Base-by-base conservation (phyloP, 2,888 invertebrate genomes). In the Cephus nigrinus region DNA sequence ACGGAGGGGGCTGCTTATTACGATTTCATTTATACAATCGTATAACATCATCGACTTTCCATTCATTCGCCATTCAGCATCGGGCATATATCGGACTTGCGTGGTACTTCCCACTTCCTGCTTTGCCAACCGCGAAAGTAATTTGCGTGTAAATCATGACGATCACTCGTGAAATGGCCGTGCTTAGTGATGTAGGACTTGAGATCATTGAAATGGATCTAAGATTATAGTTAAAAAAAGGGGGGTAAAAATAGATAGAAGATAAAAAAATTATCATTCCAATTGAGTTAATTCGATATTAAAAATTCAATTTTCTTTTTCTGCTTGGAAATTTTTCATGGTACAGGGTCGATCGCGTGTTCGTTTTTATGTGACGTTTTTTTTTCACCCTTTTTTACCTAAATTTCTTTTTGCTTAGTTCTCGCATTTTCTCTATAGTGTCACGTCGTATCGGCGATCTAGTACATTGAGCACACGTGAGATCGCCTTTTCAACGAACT, bases 91-190 rank as follows among this genome's bases (percentile, higher is more conserved):
- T 74, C 74, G 34, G 74, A 33, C 68, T 36, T 12, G 68, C 74
- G 30, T 69, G 71, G 55, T 74, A 33, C 34, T 68, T 77, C 77
- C 80, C 80, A 75, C 82, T 86, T 82, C 81, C 80, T 84, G 83
- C 82, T 83, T 82, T 73, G 81, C 73, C 82, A 82, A 82, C 84
- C 81, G 78, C 81, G 76, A 84, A 86, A 81, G 81, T 81, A 75
- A 75, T 77, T 77, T 77, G 55, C 31, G 33, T 77, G 68, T 77
- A 15, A 32, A 74, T 55, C 23, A 55, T 15, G 55, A 23, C 23
- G 23, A 55, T 9, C 23, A 55, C 23, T 55, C 55, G 23, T 55
- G 55, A 55, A 23, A 55, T 55, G 23, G 23, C 55, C 23, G 55
- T 55, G 55, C 55, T 55, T 55, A 55, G 9, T 55, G 23, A 5